Percentiles rank a stretch among this genome's conserved stretches.
These are phyloP conservation scores for Coelopa frigida DNA, from an alignment of 1,140 invertebrate genomes.

Conservation along the genomic window DNA sequence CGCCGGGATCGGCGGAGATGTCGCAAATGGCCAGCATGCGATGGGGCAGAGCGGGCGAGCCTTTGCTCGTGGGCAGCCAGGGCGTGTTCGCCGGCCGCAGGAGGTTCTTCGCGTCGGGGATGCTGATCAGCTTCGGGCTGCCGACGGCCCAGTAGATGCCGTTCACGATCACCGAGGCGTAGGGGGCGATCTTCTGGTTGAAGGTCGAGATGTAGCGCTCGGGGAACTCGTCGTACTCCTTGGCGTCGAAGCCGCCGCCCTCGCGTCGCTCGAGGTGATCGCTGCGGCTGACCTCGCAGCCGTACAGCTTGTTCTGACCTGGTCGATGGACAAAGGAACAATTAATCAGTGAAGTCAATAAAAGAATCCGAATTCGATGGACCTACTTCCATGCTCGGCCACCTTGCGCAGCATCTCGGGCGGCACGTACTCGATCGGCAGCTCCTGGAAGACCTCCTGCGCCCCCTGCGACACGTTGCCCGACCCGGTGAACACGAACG, in stretches of 20 bases:
- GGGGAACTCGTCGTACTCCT: constrained; percentile 89
- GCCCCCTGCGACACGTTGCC: constrained; percentile 78
- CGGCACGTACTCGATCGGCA: constrained; percentile 96
- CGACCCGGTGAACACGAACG: constrained; percentile 96
- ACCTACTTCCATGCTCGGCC: constrained; percentile 89
- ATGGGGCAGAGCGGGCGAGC: constrained; percentile 85
- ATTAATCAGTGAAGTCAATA: not conserved
- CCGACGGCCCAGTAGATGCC: constrained; percentile 98
- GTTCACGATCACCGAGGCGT: constrained; percentile 94
- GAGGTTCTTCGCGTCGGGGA: constrained; percentile 95
- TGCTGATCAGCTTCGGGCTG: constrained; percentile 91
- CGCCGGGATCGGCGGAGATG: constrained; percentile 97
- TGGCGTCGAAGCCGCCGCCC: constrained; percentile 79
- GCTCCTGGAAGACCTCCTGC: constrained; percentile 96
- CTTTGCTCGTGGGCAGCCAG: constrained; percentile 80
- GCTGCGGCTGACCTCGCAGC: constrained; percentile 83
- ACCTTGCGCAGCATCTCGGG: constrained; percentile 92
- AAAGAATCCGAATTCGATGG: not conserved
- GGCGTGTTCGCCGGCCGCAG: constrained; percentile 80
- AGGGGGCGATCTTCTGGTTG: constrained; percentile 94
- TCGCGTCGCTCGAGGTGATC: constrained; percentile 91
- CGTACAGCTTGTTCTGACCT: constrained; percentile 91
- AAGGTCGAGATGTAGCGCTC: constrained; percentile 94
- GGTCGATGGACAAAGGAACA: not conserved
- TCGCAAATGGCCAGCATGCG: constrained; percentile 90